Conservation (phyloP, 2,888 invertebrate species). For the Neria commutata region DNA sequence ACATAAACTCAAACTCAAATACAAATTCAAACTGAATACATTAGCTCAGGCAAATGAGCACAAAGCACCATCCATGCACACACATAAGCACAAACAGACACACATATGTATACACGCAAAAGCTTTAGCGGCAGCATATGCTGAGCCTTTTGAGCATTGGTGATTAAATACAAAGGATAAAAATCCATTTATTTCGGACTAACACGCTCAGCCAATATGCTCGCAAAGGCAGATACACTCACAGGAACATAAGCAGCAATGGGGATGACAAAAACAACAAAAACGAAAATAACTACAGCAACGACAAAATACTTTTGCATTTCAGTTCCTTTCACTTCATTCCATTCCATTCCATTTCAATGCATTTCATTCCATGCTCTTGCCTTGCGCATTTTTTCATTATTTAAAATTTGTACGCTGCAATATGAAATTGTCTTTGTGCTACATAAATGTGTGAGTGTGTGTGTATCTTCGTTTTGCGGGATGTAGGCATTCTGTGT, state of each 20-base stretch:
- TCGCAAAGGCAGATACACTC: neutral
- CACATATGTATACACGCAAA: slow-evolving; percentile 35
- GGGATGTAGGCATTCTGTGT: slow-evolving; percentile 22
- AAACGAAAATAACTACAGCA: neutral
- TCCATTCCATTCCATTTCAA: slow-evolving; percentile 26
- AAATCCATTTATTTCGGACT: slow-evolving; percentile 59
- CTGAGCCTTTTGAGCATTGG: slow-evolving; percentile 13
- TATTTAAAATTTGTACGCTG: neutral
- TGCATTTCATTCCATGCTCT: slow-evolving; percentile 27
- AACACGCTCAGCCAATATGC: slow-evolving; percentile 55
- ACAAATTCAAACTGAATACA: slow-evolving; percentile 27
- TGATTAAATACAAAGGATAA: slow-evolving; percentile 26
- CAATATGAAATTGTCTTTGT: too few species aligned
- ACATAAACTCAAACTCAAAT: slow-evolving; percentile 21
- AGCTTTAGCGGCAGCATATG: slow-evolving; percentile 34
- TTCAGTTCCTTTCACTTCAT: slow-evolving; percentile 38
- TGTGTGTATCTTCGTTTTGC: neutral
- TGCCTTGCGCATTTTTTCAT: slow-evolving; percentile 2
- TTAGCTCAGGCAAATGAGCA: slow-evolving; percentile 40
- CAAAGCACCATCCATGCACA: slow-evolving; percentile 33
- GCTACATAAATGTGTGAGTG: neutral
- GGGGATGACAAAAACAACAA: neutral
- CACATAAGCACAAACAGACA: slow-evolving; percentile 33
- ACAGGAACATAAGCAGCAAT: too few species aligned
- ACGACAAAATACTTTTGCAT: slow-evolving; percentile 39